These are phyloP conservation scores for Thripadectes ignobilis DNA, from an alignment of 2,797 vertebrate species.

Conservation along the genomic window DNA sequence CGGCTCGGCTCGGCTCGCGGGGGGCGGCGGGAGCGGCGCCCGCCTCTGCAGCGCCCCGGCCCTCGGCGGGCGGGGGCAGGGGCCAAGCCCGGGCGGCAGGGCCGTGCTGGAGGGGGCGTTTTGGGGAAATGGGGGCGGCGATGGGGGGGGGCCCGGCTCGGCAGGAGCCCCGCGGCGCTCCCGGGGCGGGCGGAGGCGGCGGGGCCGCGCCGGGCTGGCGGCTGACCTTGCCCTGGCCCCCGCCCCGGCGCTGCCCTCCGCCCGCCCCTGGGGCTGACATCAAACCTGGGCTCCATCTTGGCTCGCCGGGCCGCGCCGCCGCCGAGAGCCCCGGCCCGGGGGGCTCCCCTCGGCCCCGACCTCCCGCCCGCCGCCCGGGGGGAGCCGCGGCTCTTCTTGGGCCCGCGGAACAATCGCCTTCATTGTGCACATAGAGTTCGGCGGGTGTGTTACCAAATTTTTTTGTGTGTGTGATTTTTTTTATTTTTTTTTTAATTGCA, in stretches of 20 bases:
- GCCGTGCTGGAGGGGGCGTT: neutral
- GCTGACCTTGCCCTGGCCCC: constrained; percentile 84
- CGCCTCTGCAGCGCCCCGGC: constrained; percentile 27
- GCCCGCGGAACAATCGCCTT: constrained; percentile 39
- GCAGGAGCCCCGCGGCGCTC: neutral
- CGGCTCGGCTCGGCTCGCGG: neutral
- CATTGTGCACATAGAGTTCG: neutral
- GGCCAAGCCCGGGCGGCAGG: constrained; percentile 14
- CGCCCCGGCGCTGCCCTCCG: constrained; percentile 77
- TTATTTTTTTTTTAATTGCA: neutral
- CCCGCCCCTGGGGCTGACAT: constrained; percentile 71
- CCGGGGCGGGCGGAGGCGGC: neutral
- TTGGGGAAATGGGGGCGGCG: neutral
- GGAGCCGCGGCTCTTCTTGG: constrained; percentile 44
- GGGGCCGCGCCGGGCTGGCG: constrained; percentile 64
- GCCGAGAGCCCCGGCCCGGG: neutral
- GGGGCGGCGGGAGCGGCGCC: neutral
- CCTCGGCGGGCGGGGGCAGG: neutral
- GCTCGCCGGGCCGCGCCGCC: constrained; percentile 64
- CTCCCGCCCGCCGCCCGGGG: constrained; percentile 20
- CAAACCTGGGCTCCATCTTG: constrained; percentile 82
- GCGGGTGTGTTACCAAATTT: neutral
- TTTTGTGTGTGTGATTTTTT: neutral
- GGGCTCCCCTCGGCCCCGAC: neutral
- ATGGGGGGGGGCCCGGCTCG: neutral